phyloP scores from a whole-genome alignment of 2,888 invertebrate species.

The Phoenoteleia sp. region DNA sequence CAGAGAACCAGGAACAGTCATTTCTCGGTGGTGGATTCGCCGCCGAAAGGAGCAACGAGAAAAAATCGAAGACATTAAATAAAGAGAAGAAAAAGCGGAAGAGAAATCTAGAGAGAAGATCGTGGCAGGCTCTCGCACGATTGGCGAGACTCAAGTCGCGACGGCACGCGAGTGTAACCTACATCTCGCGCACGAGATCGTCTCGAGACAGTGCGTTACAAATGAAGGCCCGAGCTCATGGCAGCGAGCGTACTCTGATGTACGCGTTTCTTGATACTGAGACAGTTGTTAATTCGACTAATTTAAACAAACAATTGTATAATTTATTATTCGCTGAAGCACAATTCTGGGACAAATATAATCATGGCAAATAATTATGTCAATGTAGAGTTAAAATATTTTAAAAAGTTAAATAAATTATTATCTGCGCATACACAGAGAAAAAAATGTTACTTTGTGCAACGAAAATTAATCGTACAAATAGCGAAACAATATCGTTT shows the following conservation, averaged over 20 bases:
- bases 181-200: constrained; percentile 57
- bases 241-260: constrained; percentile 11
- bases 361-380: no score
- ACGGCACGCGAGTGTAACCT: constrained; percentile 67
- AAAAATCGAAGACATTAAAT: constrained; percentile 58
- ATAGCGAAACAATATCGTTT: no score
- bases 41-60: constrained; percentile 34
- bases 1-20: constrained; percentile 10
- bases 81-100: constrained; percentile 63
- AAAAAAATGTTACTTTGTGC: no score
- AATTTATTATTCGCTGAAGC: not conserved
- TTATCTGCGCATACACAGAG: no score
- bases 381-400: no score
- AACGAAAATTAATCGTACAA: no score
- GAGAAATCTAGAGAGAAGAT: constrained; percentile 57
- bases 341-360: no score
- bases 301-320: constrained; percentile 8
- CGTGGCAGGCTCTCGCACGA: constrained; percentile 52
- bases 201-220: constrained; percentile 63
- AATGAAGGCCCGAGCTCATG: constrained; percentile 50
- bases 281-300: constrained; percentile 31
- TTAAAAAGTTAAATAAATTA: no score
- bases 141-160: constrained; percentile 63
- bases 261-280: constrained; percentile 28
- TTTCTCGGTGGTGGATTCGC: constrained; percentile 9